Evolutionary conservation across 1,140 invertebrate genomes (phyloP).

Genomic region (Saccostrea glomerata): DNA sequence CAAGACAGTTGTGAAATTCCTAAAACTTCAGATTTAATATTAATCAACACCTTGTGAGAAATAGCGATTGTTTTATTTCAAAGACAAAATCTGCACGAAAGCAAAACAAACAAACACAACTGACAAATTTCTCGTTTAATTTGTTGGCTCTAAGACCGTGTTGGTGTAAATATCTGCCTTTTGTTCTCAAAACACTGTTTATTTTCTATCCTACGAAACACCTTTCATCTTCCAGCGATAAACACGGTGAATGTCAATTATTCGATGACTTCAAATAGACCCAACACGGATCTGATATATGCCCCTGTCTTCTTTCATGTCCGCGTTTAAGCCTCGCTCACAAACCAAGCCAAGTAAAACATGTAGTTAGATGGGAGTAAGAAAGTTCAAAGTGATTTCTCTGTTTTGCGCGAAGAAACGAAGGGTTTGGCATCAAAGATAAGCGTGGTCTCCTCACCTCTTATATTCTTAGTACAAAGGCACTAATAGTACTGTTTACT

Average conservation of each 20-base stretch:
- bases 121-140: background rate
- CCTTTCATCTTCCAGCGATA: conserved; percentile 27
- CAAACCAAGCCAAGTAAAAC: conserved; percentile 24
- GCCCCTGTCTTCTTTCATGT: conserved; percentile 24
- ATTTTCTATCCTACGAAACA: conserved; percentile 28
- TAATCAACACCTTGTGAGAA: background rate
- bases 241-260: conserved; percentile 25
- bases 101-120: conserved; percentile 18
- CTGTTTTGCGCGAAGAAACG: conserved; percentile 14
- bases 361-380: background rate
- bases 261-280: conserved; percentile 36
- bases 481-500: background rate
- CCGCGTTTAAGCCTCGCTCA: conserved; percentile 13
- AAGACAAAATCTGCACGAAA: conserved; percentile 20
- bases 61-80: background rate
- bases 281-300: conserved; percentile 31
- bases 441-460: background rate
- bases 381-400: conserved; percentile 38
- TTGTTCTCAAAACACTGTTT: conserved; percentile 20
- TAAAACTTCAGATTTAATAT: background rate
- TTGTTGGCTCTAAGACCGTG: background rate
- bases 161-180: conserved; percentile 21
- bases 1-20: background rate
- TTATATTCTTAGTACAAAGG: background rate
- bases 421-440: background rate